phyloP scores from a whole-genome alignment of 2,888 invertebrate species.

The Ecliptopera silaceata region DNA sequence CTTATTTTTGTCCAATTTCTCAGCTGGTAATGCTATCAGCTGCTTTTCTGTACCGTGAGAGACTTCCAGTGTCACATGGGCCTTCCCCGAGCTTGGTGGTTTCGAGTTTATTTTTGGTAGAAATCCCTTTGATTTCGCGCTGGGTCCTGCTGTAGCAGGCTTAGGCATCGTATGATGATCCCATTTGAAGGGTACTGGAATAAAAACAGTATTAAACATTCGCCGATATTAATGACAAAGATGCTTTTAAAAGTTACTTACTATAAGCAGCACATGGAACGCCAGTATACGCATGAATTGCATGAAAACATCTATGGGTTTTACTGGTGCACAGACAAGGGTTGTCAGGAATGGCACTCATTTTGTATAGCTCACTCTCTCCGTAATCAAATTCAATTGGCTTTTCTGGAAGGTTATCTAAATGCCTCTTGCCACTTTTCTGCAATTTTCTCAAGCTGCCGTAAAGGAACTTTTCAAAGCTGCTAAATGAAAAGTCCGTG shows the following conservation, averaged over 20 bases:
- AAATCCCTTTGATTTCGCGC: slow-evolving; percentile 80
- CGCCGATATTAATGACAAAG: background rate
- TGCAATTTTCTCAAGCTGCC: slow-evolving; percentile 92
- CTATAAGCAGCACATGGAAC: slow-evolving; percentile 94
- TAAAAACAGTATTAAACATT: background rate
- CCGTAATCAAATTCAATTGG: slow-evolving; percentile 79
- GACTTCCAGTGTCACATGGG: slow-evolving; percentile 89
- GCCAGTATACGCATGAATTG: slow-evolving; percentile 95
- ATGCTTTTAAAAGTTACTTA: slow-evolving; percentile 77
- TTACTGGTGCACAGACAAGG: slow-evolving; percentile 92
- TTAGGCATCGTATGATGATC: slow-evolving; percentile 92
- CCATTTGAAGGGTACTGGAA: slow-evolving; percentile 88
- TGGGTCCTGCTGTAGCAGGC: slow-evolving; percentile 81
- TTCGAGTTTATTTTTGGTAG: slow-evolving; percentile 86
- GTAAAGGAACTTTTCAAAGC: slow-evolving; percentile 94
- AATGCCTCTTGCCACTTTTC: slow-evolving; percentile 85
- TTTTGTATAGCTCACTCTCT: slow-evolving; percentile 83
- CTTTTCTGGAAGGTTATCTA: slow-evolving; percentile 84
- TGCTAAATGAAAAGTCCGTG: slow-evolving; percentile 87
- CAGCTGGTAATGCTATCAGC: slow-evolving; percentile 93
- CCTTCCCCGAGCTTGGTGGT: slow-evolving; percentile 65
- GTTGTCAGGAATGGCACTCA: slow-evolving; percentile 86
- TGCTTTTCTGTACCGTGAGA: slow-evolving; percentile 93
- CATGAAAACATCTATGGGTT: slow-evolving; percentile 95
- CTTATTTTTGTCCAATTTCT: slow-evolving; percentile 93